Percentiles rank a stretch among this genome's conserved stretches.
Evolutionary conservation across 2,888 invertebrate genomes (phyloP).

Genomic region (Hetaerina titia): DNA sequence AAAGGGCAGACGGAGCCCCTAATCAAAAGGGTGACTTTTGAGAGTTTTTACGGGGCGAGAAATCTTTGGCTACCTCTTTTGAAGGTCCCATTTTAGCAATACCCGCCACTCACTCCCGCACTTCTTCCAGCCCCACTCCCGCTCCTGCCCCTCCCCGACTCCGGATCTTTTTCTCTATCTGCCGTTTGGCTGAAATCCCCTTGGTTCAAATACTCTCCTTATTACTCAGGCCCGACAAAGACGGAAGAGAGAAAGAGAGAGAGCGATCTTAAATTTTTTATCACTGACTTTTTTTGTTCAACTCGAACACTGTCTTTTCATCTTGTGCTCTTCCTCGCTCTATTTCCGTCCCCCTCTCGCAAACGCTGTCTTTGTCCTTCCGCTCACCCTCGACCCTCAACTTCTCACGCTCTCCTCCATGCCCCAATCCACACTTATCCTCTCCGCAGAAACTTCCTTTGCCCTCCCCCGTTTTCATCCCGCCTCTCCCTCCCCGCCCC

Average conservation of each 20-base stretch:
- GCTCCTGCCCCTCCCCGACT: background rate
- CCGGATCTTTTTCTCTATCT: background rate
- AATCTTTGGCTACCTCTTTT: conserved; percentile 38
- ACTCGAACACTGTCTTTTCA: background rate
- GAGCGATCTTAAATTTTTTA: background rate
- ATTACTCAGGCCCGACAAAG: background rate
- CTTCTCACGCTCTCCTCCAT: background rate
- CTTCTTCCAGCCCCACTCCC: background rate
- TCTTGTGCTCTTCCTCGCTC: background rate
- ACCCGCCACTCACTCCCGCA: background rate
- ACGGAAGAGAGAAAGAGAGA: background rate
- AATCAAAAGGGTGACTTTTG: conserved; percentile 57
- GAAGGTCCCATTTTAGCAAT: background rate
- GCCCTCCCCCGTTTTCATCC: background rate
- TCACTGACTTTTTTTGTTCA: background rate
- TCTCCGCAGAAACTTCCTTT: background rate
- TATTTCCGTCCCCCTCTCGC: background rate
- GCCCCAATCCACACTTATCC: background rate
- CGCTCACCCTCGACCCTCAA: background rate
- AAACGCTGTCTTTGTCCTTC: background rate
- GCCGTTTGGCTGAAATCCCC: background rate
- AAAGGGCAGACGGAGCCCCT: conserved; percentile 30
- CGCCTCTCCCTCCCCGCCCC: background rate
- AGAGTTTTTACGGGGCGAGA: conserved; percentile 39
- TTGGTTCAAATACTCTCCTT: background rate